These are phyloP conservation scores for Ceyx erithaca DNA, from an alignment of 2,797 vertebrate genomes.

Conservation along the genomic window DNA sequence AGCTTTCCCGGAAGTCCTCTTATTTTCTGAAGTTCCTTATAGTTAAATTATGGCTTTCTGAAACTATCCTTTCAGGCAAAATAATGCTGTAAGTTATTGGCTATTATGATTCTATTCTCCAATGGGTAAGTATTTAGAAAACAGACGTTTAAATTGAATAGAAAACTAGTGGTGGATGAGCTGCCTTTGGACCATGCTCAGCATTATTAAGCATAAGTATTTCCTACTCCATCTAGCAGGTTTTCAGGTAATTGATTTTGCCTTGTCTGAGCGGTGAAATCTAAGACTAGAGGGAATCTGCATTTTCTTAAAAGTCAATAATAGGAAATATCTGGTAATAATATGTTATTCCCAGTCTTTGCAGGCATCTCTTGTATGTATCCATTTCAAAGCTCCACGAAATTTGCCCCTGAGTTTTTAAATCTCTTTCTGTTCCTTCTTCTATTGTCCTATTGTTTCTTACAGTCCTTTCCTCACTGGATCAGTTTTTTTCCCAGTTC, in stretches of 20 bases:
- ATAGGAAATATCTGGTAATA: background rate
- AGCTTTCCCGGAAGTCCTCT: slow-evolving; percentile 32
- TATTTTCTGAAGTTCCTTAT: slow-evolving; percentile 42
- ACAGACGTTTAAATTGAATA: slow-evolving; percentile 46
- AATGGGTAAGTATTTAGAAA: slow-evolving; percentile 38
- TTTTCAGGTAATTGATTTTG: slow-evolving; percentile 1
- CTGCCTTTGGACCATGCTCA: background rate
- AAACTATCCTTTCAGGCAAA: slow-evolving; percentile 50
- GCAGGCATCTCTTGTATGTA: background rate
- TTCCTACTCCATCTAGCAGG: background rate
- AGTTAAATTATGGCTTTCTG: slow-evolving; percentile 50
- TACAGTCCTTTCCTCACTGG: background rate
- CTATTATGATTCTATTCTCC: slow-evolving; percentile 45
- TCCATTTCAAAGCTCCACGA: background rate
- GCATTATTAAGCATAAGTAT: background rate
- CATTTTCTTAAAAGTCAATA: background rate
- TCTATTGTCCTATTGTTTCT: background rate
- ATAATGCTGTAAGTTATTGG: slow-evolving; percentile 42
- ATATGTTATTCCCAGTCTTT: background rate
- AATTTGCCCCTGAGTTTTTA: background rate
- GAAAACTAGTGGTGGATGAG: slow-evolving; percentile 7
- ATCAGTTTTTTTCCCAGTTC: background rate
- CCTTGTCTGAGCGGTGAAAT: background rate
- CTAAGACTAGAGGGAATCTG: background rate
- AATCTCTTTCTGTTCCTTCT: background rate